These are phyloP conservation scores for Rhodeus uyekii DNA, from an alignment of 2,797 vertebrate genomes.

Conservation along the genomic window DNA sequence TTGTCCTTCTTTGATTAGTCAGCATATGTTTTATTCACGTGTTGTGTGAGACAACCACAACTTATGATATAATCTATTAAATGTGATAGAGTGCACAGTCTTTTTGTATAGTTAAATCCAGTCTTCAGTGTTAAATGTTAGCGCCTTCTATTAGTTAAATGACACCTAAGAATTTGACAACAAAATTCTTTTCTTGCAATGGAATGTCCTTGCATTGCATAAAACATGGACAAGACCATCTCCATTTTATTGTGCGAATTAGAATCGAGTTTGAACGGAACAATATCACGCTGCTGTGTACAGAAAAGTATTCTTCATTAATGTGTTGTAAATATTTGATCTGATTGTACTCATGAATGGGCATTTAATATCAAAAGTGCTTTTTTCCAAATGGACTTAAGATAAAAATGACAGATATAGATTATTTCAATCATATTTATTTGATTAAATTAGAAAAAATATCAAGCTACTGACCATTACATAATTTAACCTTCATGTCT, in stretches of 20 bases:
- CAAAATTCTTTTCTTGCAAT: neutral
- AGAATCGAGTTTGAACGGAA: neutral
- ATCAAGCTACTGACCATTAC: neutral
- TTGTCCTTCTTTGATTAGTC: neutral
- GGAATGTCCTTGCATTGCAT: too few species aligned
- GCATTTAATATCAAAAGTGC: too few species aligned
- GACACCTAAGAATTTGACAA: too few species aligned
- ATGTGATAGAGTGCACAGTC: neutral
- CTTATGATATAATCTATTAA: neutral
- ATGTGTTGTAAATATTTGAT: neutral
- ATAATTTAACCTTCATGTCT: neutral
- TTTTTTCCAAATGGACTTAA: neutral
- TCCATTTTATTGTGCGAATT: neutral
- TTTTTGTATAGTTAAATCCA: neutral
- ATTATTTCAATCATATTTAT: neutral
- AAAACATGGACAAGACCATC: neutral
- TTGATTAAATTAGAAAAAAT: neutral
- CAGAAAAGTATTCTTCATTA: neutral
- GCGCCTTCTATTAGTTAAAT: constrained; percentile 23
- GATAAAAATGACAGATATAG: neutral
- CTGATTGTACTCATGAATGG: neutral
- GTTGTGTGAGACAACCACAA: neutral
- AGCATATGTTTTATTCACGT: neutral
- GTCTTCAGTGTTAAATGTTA: neutral
- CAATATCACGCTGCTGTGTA: neutral